phyloP scores from a whole-genome alignment of 2,797 vertebrate species.

The Crenichthys baileyi region DNA sequence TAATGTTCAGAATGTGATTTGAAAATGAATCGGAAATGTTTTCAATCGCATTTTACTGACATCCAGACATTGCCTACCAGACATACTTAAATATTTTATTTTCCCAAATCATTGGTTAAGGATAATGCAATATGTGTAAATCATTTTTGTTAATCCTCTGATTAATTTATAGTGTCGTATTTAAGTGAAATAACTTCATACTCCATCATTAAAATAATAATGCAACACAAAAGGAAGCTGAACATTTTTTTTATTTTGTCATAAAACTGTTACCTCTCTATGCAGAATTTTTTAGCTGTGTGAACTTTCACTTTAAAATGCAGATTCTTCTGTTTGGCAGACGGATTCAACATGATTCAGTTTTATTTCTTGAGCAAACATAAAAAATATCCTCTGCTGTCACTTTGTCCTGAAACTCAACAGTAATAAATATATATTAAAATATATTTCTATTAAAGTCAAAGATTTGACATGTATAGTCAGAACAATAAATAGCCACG shows the following conservation, averaged over 20 bases:
- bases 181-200: background rate
- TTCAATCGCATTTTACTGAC: background rate
- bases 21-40: background rate
- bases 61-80: background rate
- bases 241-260: constrained; percentile 39
- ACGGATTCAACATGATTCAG: constrained; percentile 21
- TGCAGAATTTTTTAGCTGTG: constrained; percentile 18
- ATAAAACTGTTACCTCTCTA: constrained; percentile 43
- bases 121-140: background rate
- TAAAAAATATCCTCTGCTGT: constrained; percentile 6
- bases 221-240: constrained; percentile 6
- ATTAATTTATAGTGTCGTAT: no score
- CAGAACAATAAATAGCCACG: constrained; percentile 53
- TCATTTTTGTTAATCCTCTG: no score
- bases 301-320: constrained; percentile 4
- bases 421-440: constrained; percentile 33
- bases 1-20: background rate
- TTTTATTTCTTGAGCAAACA: constrained; percentile 25
- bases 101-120: background rate
- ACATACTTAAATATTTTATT: background rate
- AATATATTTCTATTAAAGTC: constrained; percentile 32
- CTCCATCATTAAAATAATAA: background rate
- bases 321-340: constrained; percentile 39
- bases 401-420: constrained; percentile 12
- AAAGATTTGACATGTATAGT: constrained; percentile 38